Base-by-base conservation (phyloP, 2,888 invertebrate genomes). In the Hirtodrosophila duncani region DNA sequence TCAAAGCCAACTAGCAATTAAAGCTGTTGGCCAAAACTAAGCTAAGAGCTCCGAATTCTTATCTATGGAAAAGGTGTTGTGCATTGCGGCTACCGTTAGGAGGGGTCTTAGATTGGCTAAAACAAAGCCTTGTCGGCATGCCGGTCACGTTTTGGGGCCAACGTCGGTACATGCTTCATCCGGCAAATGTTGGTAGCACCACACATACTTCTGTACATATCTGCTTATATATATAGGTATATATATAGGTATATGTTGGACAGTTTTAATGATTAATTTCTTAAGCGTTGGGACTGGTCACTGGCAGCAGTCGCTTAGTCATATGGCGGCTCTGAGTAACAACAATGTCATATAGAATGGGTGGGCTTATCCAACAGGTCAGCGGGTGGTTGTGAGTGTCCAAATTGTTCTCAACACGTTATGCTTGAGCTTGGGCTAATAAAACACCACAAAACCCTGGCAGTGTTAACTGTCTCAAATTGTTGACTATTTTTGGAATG, bases 91-190 rank as follows among this genome's bases (percentile, higher is more conserved):
- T 4, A 24, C 24, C 24, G 24, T 24, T 24, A 24, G 24, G 1
- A n/a, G n/a, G n/a, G n/a, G n/a, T n/a, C n/a, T n/a, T n/a, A n/a
- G n/a, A n/a, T n/a, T n/a, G n/a, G n/a, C n/a, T n/a, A 16, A 16
- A 31, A 26, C 23, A 21, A 17, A 18, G 23, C 34, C 16, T 8
- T 34, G 29, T 27, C 33, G 27, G 39, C 23, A 69, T 70, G 65
- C 63, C 50, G 34, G 67, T 71, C 70, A 71, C 70, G 74, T 74
- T 69, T 69, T 44, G 52, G 48, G 49, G 66, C 42, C 63, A 53
- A 30, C 16, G 31, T 53, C 30, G 33, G 46, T 29, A 29, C 20
- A 18, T 9, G 24, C 27, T 36, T 23, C 36, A 36, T 8, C 5
- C 14, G 36, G n/a, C n/a, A n/a, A n/a, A n/a, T n/a, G n/a, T n/a